Base-by-base conservation (phyloP, 2,888 invertebrate genomes). In the Theretra japonica region DNA sequence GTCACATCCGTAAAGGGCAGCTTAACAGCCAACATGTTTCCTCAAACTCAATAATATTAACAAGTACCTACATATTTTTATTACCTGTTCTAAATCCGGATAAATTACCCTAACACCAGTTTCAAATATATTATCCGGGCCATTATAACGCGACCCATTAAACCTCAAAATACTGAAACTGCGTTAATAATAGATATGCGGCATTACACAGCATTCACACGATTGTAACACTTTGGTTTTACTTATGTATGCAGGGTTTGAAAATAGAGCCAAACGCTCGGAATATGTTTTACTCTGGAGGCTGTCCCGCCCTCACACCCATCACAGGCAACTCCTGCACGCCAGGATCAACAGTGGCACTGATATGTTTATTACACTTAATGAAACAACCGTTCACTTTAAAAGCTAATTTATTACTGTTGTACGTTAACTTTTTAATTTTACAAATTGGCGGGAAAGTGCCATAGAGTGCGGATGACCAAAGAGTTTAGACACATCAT, bases 221-320 rank as follows among this genome's bases (percentile, higher is more conserved):
- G 21, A 65, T 65, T n/a, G 48, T 48, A 48, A 41, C 65, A 65
- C 41, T 62, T 41, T 62, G 41, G 41, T 62, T 41, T 62, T 23
- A 62, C 62, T 62, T 62, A 41, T 23, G 48, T 65, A 65, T 65
- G 48, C 65, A 41, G 41, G 41, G 65, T 23, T 65, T 41, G 41
- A 17, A 21, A 65, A 65, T 65, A 23, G 21, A 65, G 23, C 65
- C 53, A 15, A 48, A 48, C 65, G 5, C 48, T 65, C 23, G 41
- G n/a, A 65, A 48, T 65, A 65, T 17, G 41, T 23, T 65, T 33
- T 48, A 23, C 23, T 48, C 6, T 48, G n/a, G n/a, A n/a, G n/a
- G n/a, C n/a, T n/a, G n/a, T n/a, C n/a, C n/a, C n/a, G n/a, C n/a
- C n/a, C n/a, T n/a, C n/a, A n/a, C n/a, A n/a, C n/a, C n/a, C n/a